Conservation (phyloP, 2,113 vertebrate species). For the Monopterus albus region DNA sequence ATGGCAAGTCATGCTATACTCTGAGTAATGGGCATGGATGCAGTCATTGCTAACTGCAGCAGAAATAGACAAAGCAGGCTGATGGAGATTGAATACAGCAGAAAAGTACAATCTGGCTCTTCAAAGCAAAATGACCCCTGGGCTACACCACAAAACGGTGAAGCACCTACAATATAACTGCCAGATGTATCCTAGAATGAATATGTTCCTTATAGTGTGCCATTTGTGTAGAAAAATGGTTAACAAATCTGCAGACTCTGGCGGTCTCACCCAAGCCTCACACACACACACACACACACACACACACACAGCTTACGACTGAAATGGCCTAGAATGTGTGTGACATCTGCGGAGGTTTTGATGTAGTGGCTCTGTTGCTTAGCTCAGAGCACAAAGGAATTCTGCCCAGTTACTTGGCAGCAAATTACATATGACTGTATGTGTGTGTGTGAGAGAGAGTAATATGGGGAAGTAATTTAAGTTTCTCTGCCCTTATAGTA, state of each 20-base stretch:
- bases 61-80: not conserved
- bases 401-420: slow-evolving; percentile 36
- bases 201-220: not conserved
- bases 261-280: not conserved
- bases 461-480: slow-evolving; percentile 9
- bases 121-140: not conserved
- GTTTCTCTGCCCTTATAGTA: slow-evolving; percentile 7
- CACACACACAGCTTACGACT: not conserved
- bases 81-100: not conserved
- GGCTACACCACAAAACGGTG: not conserved
- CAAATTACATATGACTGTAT: slow-evolving; percentile 34
- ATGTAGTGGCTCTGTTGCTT: not conserved
- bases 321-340: not conserved
- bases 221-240: not conserved
- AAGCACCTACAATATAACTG: not conserved
- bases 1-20: not conserved
- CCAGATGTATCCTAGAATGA: not conserved
- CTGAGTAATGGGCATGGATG: not conserved
- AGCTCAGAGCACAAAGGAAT: slow-evolving; percentile 4
- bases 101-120: not conserved
- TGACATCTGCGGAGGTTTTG: slow-evolving; percentile 1
- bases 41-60: not conserved
- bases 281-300: not conserved
- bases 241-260: not conserved
- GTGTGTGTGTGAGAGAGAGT: not conserved